Evolutionary conservation across 2,797 vertebrate genomes (phyloP).

Genomic region (Dermochelys coriacea): DNA sequence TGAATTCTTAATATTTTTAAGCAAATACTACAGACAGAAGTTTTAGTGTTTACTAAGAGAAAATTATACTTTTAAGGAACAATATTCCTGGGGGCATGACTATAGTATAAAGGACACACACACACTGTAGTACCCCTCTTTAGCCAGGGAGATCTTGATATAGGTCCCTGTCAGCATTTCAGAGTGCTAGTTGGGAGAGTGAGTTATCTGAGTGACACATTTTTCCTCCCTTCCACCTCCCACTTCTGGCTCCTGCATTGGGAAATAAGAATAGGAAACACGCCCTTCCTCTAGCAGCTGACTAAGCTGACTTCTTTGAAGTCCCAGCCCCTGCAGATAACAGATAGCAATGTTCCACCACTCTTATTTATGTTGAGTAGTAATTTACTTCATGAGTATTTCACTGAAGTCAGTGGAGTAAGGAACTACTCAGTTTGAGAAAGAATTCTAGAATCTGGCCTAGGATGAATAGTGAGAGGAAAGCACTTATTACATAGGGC

Average conservation of each 20-base stretch:
- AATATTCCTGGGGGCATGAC: background rate
- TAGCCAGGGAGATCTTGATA: background rate
- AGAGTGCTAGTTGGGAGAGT: background rate
- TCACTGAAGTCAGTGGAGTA: background rate
- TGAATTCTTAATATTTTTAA: background rate
- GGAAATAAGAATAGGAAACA: constrained; percentile 10
- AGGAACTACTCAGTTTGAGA: background rate
- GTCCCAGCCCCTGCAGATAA: background rate
- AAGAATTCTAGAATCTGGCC: background rate
- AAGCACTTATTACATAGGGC: background rate
- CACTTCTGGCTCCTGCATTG: background rate
- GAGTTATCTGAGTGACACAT: background rate
- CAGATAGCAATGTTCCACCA: background rate
- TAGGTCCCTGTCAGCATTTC: background rate
- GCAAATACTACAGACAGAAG: background rate
- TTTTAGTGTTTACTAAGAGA: background rate
- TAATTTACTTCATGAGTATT: background rate
- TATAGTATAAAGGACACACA: background rate
- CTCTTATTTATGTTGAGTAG: background rate
- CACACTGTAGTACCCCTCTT: background rate
- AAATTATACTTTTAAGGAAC: background rate
- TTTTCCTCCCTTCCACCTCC: background rate
- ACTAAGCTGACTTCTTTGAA: background rate
- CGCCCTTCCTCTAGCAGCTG: background rate
- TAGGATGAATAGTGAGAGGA: background rate